Evolutionary conservation across 2,888 invertebrate species (phyloP), one percentile per base, ranked within the genome.

Genomic region (Nomada goodeniana): DNA sequence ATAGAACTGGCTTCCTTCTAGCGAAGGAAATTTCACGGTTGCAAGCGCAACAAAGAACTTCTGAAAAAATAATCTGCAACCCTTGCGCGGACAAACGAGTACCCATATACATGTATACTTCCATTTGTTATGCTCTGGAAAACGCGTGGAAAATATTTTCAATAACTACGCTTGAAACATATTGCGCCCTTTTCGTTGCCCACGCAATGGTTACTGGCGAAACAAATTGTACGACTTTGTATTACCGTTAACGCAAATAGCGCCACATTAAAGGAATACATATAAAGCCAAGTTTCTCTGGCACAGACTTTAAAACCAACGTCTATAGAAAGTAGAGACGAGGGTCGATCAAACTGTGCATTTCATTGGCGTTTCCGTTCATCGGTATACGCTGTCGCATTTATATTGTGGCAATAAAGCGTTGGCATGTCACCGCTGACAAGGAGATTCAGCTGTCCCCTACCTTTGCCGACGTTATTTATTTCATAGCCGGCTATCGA

Each of bases 281-380:
- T 86, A 42, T 18, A 69, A 79, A 88, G 89, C 69, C 89, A 76
- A 36, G 82, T 90, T 90, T 7, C 50, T 92, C 55, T 93, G 44
- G 92, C 93, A 93, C 91, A 90, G 89, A 87, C 75, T 91, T 92
- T 93, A 91, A 91, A 90, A 91, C 83, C 90, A 76, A 74, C 84
- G 88, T 73, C 87, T 59, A 89, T 44, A 36, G 44, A 1, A 47
- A 76, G 68, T 23, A 44, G 44, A 70, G 84, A 85, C 89, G 88
- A 76, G 87, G 89, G 86, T 90, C 86, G 93, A 93, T 93, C 92
- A 93, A 93, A 91, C 90, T 90, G 89, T 93, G 92, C 92, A 69
- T 60, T 29, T 61, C 10, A 61, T 23, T 36, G 61, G 3, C 36
- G 20, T 5, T 26, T 18, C 18, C 29, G 29, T 60, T 2, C 26